Evolutionary conservation across 1,140 invertebrate genomes (phyloP), one percentile per base, ranked within the genome.

Genomic region (Eurosta solidaginis): DNA sequence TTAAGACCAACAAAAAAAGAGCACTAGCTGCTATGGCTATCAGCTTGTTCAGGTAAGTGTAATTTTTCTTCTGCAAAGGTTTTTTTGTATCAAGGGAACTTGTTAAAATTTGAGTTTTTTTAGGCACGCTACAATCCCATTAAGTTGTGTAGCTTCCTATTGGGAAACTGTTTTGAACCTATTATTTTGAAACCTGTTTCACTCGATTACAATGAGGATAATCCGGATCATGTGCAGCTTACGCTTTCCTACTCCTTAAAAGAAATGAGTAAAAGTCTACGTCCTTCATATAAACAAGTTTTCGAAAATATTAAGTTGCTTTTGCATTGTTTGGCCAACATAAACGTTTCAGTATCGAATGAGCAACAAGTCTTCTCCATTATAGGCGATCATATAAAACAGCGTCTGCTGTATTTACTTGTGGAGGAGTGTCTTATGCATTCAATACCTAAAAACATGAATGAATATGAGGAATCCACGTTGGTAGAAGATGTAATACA

Each of bases 371-470:
- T 94, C 12, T 90, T 96, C 79, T 87, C 82, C 73, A 90, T 91
- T 77, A 87, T 96, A 45, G 92, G 92, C 0, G 85, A 89, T 9
- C 83, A 91, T 75, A 89, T 95, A 3, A 88, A 91, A 79, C 84
- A 90, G 36, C 90, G 92, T 76, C 91, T 95, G 80, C 90, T 92
- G 7, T 89, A 92, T 14, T 83, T 91, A 17, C 88, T 96, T n/a
- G 91, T 94, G 2, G 90, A 92, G 75, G 90, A 95, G 81, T 96
- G 94, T 82, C 90, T 96, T 2, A 89, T 92, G 25, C 89, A 92
- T 79, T 93, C 94, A 1, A 92, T 96, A 81, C 95, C 95, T 3
- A 92, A 91, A 77, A 93, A 91, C 77, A 92, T 91, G 79, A 90
- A 91, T 54, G 92, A 95, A 78, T 86, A 96, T 45, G 89, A 93